Evolutionary conservation across 2,797 vertebrate species (phyloP).

Genomic region (Sparus aurata): DNA sequence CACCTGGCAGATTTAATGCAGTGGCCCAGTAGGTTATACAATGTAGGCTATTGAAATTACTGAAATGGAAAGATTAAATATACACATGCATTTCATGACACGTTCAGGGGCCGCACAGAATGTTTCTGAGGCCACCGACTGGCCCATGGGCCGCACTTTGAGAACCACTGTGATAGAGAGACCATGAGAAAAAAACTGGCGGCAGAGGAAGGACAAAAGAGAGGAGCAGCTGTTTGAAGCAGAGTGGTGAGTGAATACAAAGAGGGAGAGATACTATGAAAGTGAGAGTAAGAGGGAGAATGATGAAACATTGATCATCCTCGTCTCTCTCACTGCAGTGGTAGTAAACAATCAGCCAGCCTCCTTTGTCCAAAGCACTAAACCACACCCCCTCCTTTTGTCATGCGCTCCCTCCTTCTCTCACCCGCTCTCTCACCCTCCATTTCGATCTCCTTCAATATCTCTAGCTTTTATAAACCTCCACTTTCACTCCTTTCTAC

Average conservation of each 20-base stretch:
- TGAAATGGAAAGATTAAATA: no score
- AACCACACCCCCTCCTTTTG: conserved; percentile 88
- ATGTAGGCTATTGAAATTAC: no score
- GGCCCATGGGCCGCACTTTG: no score
- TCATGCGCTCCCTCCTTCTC: conserved; percentile 75
- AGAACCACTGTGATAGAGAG: neutral
- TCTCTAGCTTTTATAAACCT: conserved; percentile 21
- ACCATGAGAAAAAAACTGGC: neutral
- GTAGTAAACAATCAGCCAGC: conserved; percentile 87
- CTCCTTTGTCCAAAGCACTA: conserved; percentile 87
- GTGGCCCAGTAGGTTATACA: no score
- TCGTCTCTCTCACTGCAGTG: conserved; percentile 71
- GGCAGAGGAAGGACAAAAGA: neutral
- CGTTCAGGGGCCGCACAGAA: no score
- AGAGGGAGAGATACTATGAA: conserved; percentile 14
- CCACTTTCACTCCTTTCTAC: neutral
- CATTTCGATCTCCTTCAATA: neutral
- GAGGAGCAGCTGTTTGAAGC: conserved; percentile 4
- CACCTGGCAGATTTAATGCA: no score
- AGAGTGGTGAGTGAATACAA: neutral
- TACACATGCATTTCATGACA: no score
- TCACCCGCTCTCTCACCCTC: conserved; percentile 28
- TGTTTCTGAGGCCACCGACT: no score
- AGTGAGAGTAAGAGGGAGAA: conserved; percentile 10
- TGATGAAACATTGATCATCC: conserved; percentile 41